phyloP scores from a whole-genome alignment of 1,140 invertebrate genomes.

The Drosophila biarmipes region DNA sequence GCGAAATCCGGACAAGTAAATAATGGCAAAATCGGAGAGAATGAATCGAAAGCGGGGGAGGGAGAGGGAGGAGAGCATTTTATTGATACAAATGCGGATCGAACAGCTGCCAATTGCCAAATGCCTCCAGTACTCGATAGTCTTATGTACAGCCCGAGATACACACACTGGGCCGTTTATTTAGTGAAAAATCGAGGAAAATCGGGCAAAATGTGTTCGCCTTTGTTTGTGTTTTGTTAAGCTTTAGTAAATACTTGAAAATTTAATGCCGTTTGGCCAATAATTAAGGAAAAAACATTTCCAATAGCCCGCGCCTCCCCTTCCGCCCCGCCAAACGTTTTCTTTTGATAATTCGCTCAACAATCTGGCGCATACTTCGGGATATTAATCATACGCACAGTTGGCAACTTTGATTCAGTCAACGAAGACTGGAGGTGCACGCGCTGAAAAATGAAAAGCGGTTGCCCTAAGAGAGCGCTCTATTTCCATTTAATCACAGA shows the following conservation, averaged over 20 bases:
- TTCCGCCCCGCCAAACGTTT: neutral
- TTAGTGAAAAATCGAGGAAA: slow-evolving; percentile 39
- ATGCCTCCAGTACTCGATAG: slow-evolving; percentile 50
- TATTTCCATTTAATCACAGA: slow-evolving; percentile 28
- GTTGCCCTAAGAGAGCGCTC: neutral
- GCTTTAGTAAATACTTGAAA: slow-evolving; percentile 82
- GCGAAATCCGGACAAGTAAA: slow-evolving; percentile 29
- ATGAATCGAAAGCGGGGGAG: slow-evolving; percentile 1
- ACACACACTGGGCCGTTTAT: slow-evolving; percentile 29
- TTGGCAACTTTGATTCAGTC: slow-evolving; percentile 43
- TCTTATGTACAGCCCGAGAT: slow-evolving; percentile 34
- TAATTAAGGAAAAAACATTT: slow-evolving; percentile 74
- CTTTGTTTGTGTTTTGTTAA: slow-evolving; percentile 71
- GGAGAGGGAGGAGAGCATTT: neutral
- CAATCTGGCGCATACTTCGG: slow-evolving; percentile 38
- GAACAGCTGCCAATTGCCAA: slow-evolving; percentile 60
- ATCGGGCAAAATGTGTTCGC: slow-evolving; percentile 25
- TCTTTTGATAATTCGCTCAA: slow-evolving; percentile 30
- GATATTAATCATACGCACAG: slow-evolving; percentile 78
- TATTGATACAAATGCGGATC: slow-evolving; percentile 44
- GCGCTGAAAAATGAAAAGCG: slow-evolving; percentile 5
- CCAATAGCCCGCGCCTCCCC: slow-evolving; percentile 4
- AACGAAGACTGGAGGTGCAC: slow-evolving; percentile 6
- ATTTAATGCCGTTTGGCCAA: slow-evolving; percentile 80
- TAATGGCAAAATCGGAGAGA: slow-evolving; percentile 8